Base-by-base conservation (phyloP, 2,888 invertebrate genomes). In the Hypomecis punctinalis region DNA sequence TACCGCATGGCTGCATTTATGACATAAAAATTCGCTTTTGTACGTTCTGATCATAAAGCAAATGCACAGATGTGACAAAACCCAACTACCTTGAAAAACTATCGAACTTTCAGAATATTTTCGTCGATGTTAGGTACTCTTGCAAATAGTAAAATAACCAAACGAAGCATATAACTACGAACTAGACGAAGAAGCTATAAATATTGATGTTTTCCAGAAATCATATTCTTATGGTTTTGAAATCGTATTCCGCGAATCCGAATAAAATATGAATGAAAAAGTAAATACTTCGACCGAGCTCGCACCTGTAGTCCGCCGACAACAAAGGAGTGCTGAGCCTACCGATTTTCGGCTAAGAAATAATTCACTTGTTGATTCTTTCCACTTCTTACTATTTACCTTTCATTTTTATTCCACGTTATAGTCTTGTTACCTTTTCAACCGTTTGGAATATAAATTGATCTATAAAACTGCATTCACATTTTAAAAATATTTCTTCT, bases 331-430 rank as follows among this genome's bases (percentile, higher is more conserved):
- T 81, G 84, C 85, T 85, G 86, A 87, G 85, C 82, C 80, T 84
- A 81, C 81, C 84, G 83, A 89, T 86, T 87, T 89, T 88, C 82
- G 83, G 76, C 84, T 83, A 87, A 87, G 85, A 86, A 88, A 89
- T 88, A 88, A 87, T 86, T 87, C 89, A 90, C 90, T 89, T 90
- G 90, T 89, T 90, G 90, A 89, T 85, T 86, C 81, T 78, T 58
- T 55, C 76, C 76, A 78, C 73, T 78, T 76, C 78, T 79, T 75
- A 80, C 80, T 74, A 35, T 13, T 78, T 76, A 74, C 72, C 77
- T 81, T 82, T 79, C 81, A 81, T 82, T 83, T 78, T 83, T 84
- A 83, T 82, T 83, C 84, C 77, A 73, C 73, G 67, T 76, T 80
- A 76, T 23, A 23, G 3, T 80, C 74, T 72, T 75, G 66, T 48